Base-by-base conservation (phyloP, 2,888 invertebrate species). In the Coleophora flavipennella region DNA sequence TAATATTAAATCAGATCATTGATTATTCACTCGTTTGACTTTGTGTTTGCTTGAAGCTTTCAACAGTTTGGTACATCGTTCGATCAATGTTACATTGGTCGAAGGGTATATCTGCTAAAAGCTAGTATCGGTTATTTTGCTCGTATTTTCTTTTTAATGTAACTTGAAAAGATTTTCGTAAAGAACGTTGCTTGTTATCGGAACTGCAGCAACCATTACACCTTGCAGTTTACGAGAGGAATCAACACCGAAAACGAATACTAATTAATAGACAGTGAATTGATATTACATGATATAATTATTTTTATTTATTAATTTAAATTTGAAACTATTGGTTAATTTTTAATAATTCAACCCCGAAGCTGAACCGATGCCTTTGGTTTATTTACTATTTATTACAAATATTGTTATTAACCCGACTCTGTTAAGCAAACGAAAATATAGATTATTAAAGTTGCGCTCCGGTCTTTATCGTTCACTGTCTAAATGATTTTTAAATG, bases 191-290 rank as follows among this genome's bases (percentile, higher is more conserved):
- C 20, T 20, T 20, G n/a, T 20, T n/a, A 25, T 65, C 69, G 71
- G 46, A 67, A 73, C 75, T 78, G 74, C 73, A 74, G 72, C 73
- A 51, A 73, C 73, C 51, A 49, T 53, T 49, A 51, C 54, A 58
- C 63, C 49, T 62, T 61, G 65, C 75, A 75, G 68, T 59, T 51
- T 47, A 50, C 62, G 57, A 72, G 73, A 81, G 83, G 83, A 84
- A 81, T 80, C 80, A 80, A 84, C 83, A 83, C 81, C 83, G 83
- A 81, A 78, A 81, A 78, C 66, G 70, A 74, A 76, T 70, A 74
- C 76, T 80, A 79, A 74, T 76, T 76, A 77, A 80, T 81, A 84
- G 83, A 84, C 83, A 84, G 83, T 81, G 83, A 84, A 77, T 79
- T 78, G 81, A 78, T 83, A 80, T 76, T 74, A 81, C 62, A 74